Conservation (phyloP, 2,888 invertebrate species). For the Mechanitis messenoides region DNA sequence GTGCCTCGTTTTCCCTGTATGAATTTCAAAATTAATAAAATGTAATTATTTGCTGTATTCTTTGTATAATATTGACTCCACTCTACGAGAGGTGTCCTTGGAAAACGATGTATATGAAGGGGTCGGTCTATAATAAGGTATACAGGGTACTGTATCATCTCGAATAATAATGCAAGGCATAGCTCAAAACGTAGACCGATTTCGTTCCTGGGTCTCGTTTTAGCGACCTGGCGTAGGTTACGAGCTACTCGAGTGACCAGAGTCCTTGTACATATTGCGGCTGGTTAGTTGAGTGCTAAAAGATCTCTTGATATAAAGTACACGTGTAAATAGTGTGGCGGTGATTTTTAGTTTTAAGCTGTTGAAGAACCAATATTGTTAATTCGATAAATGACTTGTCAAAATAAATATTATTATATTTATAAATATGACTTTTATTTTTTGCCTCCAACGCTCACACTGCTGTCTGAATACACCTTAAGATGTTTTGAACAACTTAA, state of each 20-base stretch:
- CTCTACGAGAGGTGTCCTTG: too few relatives aligned
- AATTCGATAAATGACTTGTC: slow-evolving; percentile 52
- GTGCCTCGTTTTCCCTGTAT: neutral
- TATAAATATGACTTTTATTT: slow-evolving; percentile 42
- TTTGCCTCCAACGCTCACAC: too few relatives aligned
- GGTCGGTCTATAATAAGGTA: slow-evolving; percentile 23
- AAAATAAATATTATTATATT: slow-evolving; percentile 71
- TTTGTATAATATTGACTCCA: neutral
- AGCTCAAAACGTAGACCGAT: slow-evolving; percentile 24
- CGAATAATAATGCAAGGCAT: slow-evolving; percentile 22
- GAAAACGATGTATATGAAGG: slow-evolving; percentile 3
- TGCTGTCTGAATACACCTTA: too few relatives aligned
- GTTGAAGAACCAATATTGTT: slow-evolving; percentile 55
- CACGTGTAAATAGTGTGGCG: slow-evolving; percentile 29
- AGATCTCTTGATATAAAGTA: slow-evolving; percentile 29
- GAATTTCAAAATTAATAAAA: too few relatives aligned
- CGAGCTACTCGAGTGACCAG: slow-evolving; percentile 21
- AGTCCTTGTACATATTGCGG: slow-evolving; percentile 26
- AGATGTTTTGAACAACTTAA: too few relatives aligned
- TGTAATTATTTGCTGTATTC: neutral
- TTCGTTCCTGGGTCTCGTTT: slow-evolving; percentile 32
- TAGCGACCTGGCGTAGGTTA: slow-evolving; percentile 31
- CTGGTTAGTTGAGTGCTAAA: slow-evolving; percentile 26
- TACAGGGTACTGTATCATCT: slow-evolving; percentile 32
- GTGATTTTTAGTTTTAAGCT: slow-evolving; percentile 27